Percentiles rank a stretch among this genome's conserved stretches.
phyloP scores from a whole-genome alignment of 2,888 invertebrate genomes.

The Cerastoderma edule region DNA sequence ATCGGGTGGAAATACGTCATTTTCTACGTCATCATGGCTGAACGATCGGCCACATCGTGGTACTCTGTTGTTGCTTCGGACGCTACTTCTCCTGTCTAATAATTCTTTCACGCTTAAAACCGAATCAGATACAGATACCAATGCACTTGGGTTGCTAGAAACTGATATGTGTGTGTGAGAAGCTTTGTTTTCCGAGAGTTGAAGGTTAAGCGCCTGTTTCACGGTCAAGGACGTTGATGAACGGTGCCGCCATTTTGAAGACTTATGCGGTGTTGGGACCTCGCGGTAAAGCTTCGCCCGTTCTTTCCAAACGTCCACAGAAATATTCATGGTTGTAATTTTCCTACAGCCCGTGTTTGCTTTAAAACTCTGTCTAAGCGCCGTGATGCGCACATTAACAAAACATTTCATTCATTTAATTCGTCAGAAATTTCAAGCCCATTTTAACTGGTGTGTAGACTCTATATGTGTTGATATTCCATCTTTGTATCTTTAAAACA shows the following conservation, averaged over 20 bases:
- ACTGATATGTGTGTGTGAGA: background rate
- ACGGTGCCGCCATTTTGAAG: background rate
- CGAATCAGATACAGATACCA: background rate
- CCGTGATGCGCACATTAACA: too few relatives aligned
- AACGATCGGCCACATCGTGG: background rate
- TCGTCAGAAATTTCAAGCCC: too few relatives aligned
- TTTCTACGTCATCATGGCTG: background rate
- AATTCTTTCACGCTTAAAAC: background rate
- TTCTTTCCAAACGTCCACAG: constrained; percentile 4
- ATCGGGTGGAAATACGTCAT: background rate
- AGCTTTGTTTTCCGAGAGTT: background rate
- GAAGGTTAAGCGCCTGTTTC: background rate
- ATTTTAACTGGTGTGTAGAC: too few relatives aligned
- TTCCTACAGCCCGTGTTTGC: too few relatives aligned
- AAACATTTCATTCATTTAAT: too few relatives aligned
- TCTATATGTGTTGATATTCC: too few relatives aligned
- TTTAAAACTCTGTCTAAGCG: too few relatives aligned
- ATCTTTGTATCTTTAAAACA: too few relatives aligned
- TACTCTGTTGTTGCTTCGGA: too few relatives aligned
- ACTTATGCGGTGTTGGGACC: background rate
- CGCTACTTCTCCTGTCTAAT: background rate
- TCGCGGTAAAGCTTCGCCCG: constrained; percentile 9
- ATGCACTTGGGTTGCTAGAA: too few relatives aligned
- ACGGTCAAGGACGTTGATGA: background rate
- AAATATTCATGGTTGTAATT: constrained; percentile 5